These are phyloP conservation scores for Tiliqua scincoides DNA, from an alignment of 2,113 vertebrate genomes.

Conservation along the genomic window DNA sequence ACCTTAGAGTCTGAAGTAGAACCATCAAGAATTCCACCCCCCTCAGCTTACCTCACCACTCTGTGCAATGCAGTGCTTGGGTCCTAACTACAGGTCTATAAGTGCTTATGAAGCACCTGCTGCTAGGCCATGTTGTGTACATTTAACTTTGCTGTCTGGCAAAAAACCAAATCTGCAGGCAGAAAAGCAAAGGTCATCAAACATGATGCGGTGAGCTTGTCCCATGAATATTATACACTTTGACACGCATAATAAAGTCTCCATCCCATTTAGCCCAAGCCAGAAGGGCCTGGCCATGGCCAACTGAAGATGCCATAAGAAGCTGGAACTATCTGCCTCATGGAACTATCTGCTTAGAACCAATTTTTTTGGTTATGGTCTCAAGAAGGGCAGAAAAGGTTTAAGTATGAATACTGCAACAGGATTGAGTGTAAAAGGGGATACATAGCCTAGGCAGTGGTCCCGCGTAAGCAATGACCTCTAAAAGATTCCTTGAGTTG, in stretches of 20 bases:
- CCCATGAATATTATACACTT: accelerated
- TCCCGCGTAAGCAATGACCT: neutral
- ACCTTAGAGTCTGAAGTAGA: too few species aligned
- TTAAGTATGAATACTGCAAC: neutral
- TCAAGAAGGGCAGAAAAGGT: accelerated
- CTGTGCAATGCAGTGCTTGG: too few species aligned
- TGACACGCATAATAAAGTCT: neutral
- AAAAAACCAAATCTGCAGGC: neutral
- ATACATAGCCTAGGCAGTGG: neutral
- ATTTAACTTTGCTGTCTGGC: too few species aligned
- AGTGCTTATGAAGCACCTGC: neutral
- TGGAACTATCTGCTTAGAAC: neutral
- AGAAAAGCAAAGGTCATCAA: neutral
- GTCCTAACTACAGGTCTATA: too few species aligned
- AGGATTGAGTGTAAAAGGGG: neutral
- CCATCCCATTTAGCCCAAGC: neutral
- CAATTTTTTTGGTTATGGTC: neutral
- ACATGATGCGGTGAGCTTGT: neutral
- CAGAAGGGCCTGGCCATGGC: neutral
- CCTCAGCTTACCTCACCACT: too few species aligned
- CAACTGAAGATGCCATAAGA: neutral
- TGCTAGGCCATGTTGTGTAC: neutral
- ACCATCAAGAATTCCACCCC: too few species aligned
- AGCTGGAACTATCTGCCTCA: neutral
- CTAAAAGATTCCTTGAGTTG: neutral